These are phyloP conservation scores for Amphilophus citrinellus DNA, from an alignment of 2,113 vertebrate genomes.

Conservation along the genomic window DNA sequence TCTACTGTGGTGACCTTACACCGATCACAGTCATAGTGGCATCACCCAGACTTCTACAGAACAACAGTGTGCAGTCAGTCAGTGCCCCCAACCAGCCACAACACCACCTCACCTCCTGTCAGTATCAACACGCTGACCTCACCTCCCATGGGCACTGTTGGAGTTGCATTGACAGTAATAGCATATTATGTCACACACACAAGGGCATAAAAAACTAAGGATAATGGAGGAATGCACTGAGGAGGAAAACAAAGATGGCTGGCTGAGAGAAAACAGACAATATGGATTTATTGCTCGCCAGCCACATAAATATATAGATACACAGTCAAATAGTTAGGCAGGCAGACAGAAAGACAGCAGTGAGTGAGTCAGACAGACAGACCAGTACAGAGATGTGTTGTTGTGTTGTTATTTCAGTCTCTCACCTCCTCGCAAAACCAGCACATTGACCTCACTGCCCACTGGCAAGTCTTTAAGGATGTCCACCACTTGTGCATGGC, in stretches of 20 bases:
- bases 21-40: slow-evolving; percentile 41
- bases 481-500: slow-evolving; percentile 97
- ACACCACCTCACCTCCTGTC: slow-evolving; percentile 65
- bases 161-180: slow-evolving; percentile 51
- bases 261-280: slow-evolving; percentile 8
- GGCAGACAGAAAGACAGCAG: background rate
- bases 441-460: slow-evolving; percentile 93
- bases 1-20: slow-evolving; percentile 38
- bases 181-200: slow-evolving; percentile 32
- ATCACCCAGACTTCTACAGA: slow-evolving; percentile 36
- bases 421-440: slow-evolving; percentile 95
- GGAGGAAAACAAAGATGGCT: background rate
- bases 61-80: slow-evolving; percentile 46
- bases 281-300: background rate
- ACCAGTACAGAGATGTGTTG: background rate
- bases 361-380: background rate
- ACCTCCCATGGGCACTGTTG: slow-evolving; percentile 49
- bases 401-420: background rate
- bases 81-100: slow-evolving; percentile 19
- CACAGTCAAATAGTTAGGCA: background rate
- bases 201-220: slow-evolving; percentile 5
- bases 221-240: background rate
- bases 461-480: slow-evolving; percentile 96
- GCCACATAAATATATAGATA: background rate
- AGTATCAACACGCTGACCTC: slow-evolving; percentile 69